These are phyloP conservation scores for Bombus confusus DNA, from an alignment of 1,140 invertebrate species.

Conservation along the genomic window DNA sequence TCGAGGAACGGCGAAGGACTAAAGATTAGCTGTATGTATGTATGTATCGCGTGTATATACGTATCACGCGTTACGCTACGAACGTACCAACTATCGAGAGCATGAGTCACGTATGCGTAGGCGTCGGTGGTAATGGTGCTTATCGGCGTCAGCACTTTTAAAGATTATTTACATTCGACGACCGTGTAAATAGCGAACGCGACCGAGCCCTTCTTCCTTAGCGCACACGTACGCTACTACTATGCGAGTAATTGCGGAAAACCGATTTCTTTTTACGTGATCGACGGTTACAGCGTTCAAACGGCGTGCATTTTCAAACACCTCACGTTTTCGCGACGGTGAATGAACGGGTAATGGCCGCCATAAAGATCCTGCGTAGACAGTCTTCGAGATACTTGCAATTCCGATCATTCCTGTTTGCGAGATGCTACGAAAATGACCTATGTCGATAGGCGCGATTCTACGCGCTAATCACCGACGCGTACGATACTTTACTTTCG, in stretches of 20 bases:
- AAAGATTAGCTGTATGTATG: neutral
- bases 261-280: neutral
- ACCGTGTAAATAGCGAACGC: conserved; percentile 49
- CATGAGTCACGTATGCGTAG: conserved; percentile 57
- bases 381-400: neutral
- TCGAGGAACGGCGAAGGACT: neutral
- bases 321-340: conserved; percentile 26
- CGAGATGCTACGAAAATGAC: neutral
- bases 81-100: conserved; percentile 3
- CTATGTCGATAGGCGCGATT: neutral
- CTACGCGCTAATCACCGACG: neutral
- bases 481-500: neutral
- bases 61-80: conserved; percentile 5
- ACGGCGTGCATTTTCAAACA: neutral
- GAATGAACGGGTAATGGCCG: conserved; percentile 10
- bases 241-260: conserved; percentile 3
- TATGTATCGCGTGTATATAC: neutral
- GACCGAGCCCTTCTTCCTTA: neutral
- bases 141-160: conserved; percentile 48
- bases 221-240: neutral
- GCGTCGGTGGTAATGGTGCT: conserved; percentile 52
- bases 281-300: neutral
- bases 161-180: conserved; percentile 57
- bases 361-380: neutral
- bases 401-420: neutral